These are phyloP conservation scores for Raja brachyura DNA, from an alignment of 2,113 vertebrate species.

Conservation along the genomic window DNA sequence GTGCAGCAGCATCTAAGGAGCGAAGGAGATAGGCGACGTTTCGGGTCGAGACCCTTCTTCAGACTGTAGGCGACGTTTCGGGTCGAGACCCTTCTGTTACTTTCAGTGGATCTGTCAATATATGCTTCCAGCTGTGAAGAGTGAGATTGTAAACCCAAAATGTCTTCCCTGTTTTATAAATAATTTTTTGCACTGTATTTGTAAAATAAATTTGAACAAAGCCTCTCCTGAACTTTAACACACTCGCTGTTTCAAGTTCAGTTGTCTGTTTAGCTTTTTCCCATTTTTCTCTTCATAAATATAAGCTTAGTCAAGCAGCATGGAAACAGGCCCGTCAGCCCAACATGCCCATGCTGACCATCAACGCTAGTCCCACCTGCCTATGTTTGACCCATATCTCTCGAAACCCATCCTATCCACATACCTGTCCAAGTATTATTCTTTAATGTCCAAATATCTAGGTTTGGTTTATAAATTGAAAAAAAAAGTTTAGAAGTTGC, in stretches of 20 bases:
- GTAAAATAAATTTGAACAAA: not conserved
- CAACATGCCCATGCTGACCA: no score
- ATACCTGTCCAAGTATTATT: no score
- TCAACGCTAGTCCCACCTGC: no score
- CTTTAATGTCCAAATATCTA: no score
- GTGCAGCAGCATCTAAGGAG: no score
- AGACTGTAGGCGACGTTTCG: no score
- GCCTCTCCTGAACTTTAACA: not conserved
- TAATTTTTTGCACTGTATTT: not conserved
- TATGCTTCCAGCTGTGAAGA: not conserved
- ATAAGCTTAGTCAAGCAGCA: not conserved
- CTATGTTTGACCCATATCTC: no score
- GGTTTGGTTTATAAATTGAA: not conserved
- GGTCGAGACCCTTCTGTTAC: no score
- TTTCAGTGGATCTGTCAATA: not conserved
- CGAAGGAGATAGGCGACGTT: no score
- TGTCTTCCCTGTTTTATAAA: not conserved
- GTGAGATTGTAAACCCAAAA: not conserved
- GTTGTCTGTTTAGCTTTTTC: not conserved
- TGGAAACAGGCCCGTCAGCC: no score
- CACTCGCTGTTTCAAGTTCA: not conserved
- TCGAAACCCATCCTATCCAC: no score
- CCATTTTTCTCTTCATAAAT: not conserved
- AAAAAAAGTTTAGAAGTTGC: not conserved
- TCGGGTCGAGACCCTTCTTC: no score